A percentile compares a stretch with the other conserved stretches of the same genome.
Conservation (phyloP, 2,888 invertebrate species). For the Conomelus anceps region DNA sequence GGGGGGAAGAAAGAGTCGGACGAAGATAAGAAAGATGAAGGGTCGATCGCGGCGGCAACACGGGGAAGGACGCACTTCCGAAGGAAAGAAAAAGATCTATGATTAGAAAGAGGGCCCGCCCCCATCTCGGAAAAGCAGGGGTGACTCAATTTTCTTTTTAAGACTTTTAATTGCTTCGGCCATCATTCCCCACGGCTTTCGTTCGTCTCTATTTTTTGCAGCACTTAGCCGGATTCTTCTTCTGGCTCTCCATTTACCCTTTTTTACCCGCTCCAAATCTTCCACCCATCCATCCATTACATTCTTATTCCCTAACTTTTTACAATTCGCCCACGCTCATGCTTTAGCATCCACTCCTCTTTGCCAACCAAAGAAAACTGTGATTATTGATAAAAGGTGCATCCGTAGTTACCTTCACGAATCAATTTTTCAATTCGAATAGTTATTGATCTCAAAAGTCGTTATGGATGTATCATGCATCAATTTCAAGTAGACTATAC, state of each 20-base stretch:
- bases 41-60: not conserved
- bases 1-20: not conserved
- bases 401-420: no score
- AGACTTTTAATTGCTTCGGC: constrained; percentile 39
- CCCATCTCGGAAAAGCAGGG: constrained; percentile 27
- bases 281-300: constrained; percentile 14
- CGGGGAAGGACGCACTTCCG: not conserved
- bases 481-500: no score
- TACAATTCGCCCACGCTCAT: not conserved
- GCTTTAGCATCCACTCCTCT: not conserved
- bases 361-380: not conserved
- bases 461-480: no score
- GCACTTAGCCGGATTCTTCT: constrained; percentile 25
- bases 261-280: constrained; percentile 10
- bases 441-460: no score
- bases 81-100: constrained; percentile 29
- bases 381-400: not conserved
- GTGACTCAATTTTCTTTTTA: constrained; percentile 38
- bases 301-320: constrained; percentile 13
- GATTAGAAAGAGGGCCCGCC: constrained; percentile 32
- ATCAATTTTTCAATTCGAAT: no score
- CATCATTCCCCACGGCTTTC: constrained; percentile 35
- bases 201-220: constrained; percentile 32
- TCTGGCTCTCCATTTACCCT: constrained; percentile 9
- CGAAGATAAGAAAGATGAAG: not conserved